A percentile compares a stretch with the other conserved stretches of the same genome.
Evolutionary conservation across 1,140 invertebrate species (phyloP).

Genomic region (Telenomus remus): DNA sequence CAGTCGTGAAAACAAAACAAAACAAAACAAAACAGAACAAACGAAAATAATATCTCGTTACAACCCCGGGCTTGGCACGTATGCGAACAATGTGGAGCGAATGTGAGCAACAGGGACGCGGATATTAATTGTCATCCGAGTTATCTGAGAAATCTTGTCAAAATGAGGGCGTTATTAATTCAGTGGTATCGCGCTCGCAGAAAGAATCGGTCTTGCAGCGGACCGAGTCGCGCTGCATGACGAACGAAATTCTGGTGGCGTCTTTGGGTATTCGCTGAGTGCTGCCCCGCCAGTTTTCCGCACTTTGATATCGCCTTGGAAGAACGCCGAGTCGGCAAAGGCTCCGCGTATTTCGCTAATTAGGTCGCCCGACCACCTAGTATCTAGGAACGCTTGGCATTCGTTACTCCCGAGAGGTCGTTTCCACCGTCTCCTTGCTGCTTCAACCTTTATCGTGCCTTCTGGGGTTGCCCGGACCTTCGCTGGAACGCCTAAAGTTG

Average conservation of each 20-base stretch:
- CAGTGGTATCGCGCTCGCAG: neutral
- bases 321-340: conserved; percentile 42
- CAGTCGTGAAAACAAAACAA: too few relatives aligned
- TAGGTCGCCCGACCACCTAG: conserved; percentile 68
- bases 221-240: too few relatives aligned
- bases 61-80: too few relatives aligned
- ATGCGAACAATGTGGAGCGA: conserved; percentile 3
- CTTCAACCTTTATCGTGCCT: conserved; percentile 50
- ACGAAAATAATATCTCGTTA: too few relatives aligned
- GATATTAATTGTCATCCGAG: conserved; percentile 18
- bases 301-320: conserved; percentile 47
- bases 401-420: conserved; percentile 63
- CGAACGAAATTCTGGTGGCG: conserved; percentile 63
- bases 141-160: conserved; percentile 2
- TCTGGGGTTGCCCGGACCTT: conserved; percentile 38
- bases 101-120: neutral
- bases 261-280: conserved; percentile 67
- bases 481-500: conserved; percentile 35
- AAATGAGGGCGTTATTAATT: conserved; percentile 28
- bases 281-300: conserved; percentile 50
- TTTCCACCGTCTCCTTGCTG: conserved; percentile 40
- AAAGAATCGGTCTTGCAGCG: conserved; percentile 20
- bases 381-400: conserved; percentile 70
- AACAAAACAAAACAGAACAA: too few relatives aligned
- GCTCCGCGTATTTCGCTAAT: conserved; percentile 70